Base-by-base conservation (phyloP, 2,888 invertebrate genomes). In the Lypha dubia region DNA sequence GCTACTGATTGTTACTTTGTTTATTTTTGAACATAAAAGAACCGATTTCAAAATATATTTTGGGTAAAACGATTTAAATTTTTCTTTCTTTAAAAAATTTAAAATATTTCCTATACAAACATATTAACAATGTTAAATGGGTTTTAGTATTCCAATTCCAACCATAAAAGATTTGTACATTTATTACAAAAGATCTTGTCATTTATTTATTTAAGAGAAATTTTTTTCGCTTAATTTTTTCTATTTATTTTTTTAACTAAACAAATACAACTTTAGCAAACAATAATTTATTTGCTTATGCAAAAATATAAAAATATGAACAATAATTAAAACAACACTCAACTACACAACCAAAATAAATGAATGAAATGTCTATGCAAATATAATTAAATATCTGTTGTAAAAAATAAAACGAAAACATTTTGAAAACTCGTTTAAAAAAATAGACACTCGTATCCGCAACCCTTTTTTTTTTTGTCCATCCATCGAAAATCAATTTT, bases 391-490 rank as follows among this genome's bases (percentile, higher is more conserved):
- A 70, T 17, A 67, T 75, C 68, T 32, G 11, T 22, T 74, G n/a
- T 58, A 58, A 51, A 51, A 63, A n/a, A n/a, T n/a, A n/a, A 51
- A 53, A 51, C 53, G 51, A 15, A 53, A 41, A 32, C 8, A 2
- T 22, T 32, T 44, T 51, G 9, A 41, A 63, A 46, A 65, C 28
- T 75, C 76, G 28, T 58, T 58, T 15, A 28, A 24, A 24, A 62
- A 62, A 63, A 17, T 20, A 56, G 32, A 58, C 32, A n/a, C n/a
- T n/a, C n/a, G 28, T 28, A 51, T 17, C 0, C 38, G 24, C 77
- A 84, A 81, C 84, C 84, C 84, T 81, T 84, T 70, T 53, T 32
- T 81, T 84, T 70, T 53, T 32, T 51, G 73, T 73, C 73, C 79
- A 77, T 71, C 68, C 82, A 77, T 53, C 35, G 28, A 82, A 71